Evolutionary conservation across 2,113 vertebrate species (phyloP), one percentile per base, ranked within the genome.

Genomic region (Pollachius pollachius): DNA sequence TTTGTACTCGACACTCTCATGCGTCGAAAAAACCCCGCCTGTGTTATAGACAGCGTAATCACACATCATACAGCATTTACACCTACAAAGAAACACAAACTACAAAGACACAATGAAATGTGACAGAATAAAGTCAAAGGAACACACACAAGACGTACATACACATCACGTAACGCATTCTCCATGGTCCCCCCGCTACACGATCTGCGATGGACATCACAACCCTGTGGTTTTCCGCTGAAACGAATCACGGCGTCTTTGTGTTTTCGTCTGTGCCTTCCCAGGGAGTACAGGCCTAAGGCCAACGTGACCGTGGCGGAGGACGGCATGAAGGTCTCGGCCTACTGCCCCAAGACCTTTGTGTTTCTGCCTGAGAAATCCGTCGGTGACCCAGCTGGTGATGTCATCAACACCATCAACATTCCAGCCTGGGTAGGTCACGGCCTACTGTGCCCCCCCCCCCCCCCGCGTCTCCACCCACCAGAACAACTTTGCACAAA

Each of bases 401-500:
- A 98, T 79, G 77, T 69, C 72, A 93, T 98, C 78, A 94, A 93
- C 73, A 97, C 96, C 3, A 15, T 98, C 78, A 98, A 98, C 88
- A 94, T 99, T 76, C 97, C 97, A 41, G 90, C 90, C 9, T 85
- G 98, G 94, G 97, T 99, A 89, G 96, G 96, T 92, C 60, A 48
- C 37, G n/a, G 62, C 61, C 62, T 64, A 0, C 61, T 73, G 9
- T 18, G 52, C 34, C 18, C 21, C 15, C 37, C 19, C 54, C 60
- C 18, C 25, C 17, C 18, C 60, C 18, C 25, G 11, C 18, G 56
- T 17, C 54, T 58, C 7, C 17, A n/a, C 57, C 57, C 17, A 17
- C 11, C 15, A n/a, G n/a, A 57, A 57, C 54, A 57, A 57, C 17
- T 5, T 34, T 34, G 6, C 30, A 34, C 30, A 34, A 6, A 34